A percentile compares a stretch with the other conserved stretches of the same genome.
phyloP scores from a whole-genome alignment of 2,797 vertebrate species.

The Ispidina picta region DNA sequence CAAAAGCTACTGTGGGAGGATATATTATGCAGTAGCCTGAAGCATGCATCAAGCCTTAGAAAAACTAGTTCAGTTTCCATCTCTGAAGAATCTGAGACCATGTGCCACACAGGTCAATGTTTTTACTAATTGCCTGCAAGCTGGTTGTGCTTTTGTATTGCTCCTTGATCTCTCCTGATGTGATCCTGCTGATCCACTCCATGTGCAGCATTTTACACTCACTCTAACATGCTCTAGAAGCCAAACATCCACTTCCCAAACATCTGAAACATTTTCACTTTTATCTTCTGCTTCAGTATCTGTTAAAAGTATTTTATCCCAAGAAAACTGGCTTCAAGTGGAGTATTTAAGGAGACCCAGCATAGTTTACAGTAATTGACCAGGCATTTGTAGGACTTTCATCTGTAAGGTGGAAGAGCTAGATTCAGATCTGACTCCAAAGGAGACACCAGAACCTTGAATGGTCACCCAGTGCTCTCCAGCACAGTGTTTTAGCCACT shows the following conservation, averaged over 20 bases:
- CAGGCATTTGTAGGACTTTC: background rate
- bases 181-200: background rate
- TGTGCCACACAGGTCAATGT: background rate
- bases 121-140: background rate
- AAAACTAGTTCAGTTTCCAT: background rate
- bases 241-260: slow-evolving; percentile 18
- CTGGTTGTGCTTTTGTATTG: background rate
- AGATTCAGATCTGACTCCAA: background rate
- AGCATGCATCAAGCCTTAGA: background rate
- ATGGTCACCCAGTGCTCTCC: background rate
- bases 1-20: background rate
- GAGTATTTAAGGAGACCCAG: background rate
- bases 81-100: background rate
- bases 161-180: background rate
- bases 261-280: background rate
- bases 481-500: background rate
- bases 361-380: background rate
- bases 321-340: background rate
- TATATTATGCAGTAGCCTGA: background rate
- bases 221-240: background rate
- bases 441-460: background rate
- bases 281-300: slow-evolving; percentile 3
- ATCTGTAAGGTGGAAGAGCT: background rate
- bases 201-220: background rate
- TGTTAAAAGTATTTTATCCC: background rate